Evolutionary conservation across 2,888 invertebrate species (phyloP).

Genomic region (Ennomos fuscantarius): DNA sequence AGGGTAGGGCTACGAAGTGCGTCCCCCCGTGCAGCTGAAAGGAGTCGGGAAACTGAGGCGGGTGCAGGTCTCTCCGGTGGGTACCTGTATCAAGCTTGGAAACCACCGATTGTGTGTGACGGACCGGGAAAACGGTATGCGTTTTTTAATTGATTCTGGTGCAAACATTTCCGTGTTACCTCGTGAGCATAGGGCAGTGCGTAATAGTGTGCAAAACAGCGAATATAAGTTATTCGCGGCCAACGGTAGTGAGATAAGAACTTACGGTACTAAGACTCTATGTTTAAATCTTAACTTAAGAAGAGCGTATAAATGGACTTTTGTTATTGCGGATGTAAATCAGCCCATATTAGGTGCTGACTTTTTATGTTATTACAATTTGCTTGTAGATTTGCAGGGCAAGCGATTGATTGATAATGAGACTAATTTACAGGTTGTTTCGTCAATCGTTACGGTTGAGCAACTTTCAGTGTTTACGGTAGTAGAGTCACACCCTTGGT

Average conservation of each 20-base stretch:
- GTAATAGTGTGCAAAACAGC: neutral
- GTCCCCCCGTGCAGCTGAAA: constrained; percentile 6
- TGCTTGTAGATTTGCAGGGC: constrained; percentile 37
- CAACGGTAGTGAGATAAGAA: constrained; percentile 31
- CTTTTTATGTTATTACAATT: constrained; percentile 34
- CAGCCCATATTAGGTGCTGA: constrained; percentile 45
- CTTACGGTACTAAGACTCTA: constrained; percentile 31
- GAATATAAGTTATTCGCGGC: constrained; percentile 37
- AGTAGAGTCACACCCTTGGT: constrained; percentile 19
- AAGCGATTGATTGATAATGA: constrained; percentile 32
- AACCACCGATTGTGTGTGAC: constrained; percentile 7
- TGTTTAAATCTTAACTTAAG: constrained; percentile 36
- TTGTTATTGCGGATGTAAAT: constrained; percentile 37
- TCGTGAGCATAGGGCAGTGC: no score
- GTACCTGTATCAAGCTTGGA: neutral
- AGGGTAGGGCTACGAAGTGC: constrained; percentile 3
- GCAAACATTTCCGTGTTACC: constrained; percentile 32
- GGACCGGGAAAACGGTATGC: neutral
- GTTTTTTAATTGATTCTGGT: constrained; percentile 33
- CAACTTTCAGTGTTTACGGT: constrained; percentile 10
- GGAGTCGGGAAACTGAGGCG: constrained; percentile 1
- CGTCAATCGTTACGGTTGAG: constrained; percentile 11
- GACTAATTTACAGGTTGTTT: constrained; percentile 29
- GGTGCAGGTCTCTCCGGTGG: constrained; percentile 9
- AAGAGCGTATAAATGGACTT: constrained; percentile 38